Evolutionary conservation across 1,140 invertebrate species (phyloP), one percentile per base, ranked within the genome.

Genomic region (Drosophila grimshawi): DNA sequence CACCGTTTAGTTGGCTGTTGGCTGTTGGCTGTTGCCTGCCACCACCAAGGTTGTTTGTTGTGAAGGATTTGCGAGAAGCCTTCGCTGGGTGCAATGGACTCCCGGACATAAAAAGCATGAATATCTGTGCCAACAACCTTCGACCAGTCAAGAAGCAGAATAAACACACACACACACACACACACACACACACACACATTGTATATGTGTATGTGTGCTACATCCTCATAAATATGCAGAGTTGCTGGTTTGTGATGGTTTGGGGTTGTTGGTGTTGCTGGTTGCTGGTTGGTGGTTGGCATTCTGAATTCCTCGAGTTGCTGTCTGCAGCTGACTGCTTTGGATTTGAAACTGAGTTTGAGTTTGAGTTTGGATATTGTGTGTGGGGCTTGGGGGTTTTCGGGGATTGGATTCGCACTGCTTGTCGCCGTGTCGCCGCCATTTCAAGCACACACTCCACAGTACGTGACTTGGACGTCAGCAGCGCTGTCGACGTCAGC

Each of bases 401-500:
- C 10, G 27, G 29, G 5, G 3, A 10, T 49, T 49, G 1, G 45
- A 46, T 19, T 6, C 19, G 27, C 6, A 6, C 11, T 7, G 19
- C 8, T 10, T 7, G 43, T 39, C 46, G 46, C 41, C 59, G 48
- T 60, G 59, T 52, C 59, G 68, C 68, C 64, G 67, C 72, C 78
- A 57, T 52, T 73, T 80, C 49, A 55, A 70, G 61, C 74, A 74
- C 79, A 78, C 79, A 78, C 83, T 79, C 65, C 49, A 80, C 43
- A 79, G 76, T 82, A 75, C 76, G 80, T 86, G 82, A 88, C 85
- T 88, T 69, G 76, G 64, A 53, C 80, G 67, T 53, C 65, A 60
- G 30, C 73, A 29, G 6, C 30, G 27, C 1, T 37, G 51, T n/a
- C 52, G 39, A 19, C 55, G 63, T 78, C 56, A 51, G 32, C 59